phyloP scores from a whole-genome alignment of 2,797 vertebrate genomes.

The Clarias fuscus region DNA sequence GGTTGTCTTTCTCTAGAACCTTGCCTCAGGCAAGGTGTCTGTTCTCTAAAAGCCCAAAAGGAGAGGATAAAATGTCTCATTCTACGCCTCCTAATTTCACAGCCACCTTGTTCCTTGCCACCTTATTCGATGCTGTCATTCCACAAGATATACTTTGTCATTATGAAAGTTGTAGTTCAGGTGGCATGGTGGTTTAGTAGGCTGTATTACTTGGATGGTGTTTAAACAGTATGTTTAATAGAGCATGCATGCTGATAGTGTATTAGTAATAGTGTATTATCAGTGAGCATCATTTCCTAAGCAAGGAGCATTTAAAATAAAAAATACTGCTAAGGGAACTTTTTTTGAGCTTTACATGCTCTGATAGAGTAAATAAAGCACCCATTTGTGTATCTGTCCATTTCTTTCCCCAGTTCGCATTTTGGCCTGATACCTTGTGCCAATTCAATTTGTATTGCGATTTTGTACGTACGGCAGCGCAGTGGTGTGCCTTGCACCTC shows the following conservation, averaged over 20 bases:
- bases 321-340: neutral
- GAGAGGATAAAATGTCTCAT: neutral
- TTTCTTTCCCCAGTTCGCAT: neutral
- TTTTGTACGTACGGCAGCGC: too few relatives aligned
- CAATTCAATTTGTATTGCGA: too few relatives aligned
- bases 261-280: neutral
- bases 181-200: too few relatives aligned
- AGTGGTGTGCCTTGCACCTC: too few relatives aligned
- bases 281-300: neutral
- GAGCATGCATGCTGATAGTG: neutral
- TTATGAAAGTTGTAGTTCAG: neutral
- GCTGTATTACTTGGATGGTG: neutral
- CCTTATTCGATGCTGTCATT: neutral
- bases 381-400: neutral
- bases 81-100: neutral
- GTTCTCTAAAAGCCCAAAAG: neutral
- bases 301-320: neutral
- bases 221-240: neutral
- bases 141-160: neutral
- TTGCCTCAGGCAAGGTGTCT: constrained; percentile 11
- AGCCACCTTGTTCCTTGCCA: neutral
- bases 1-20: neutral
- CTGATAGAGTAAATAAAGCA: neutral
- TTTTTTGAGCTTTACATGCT: neutral
- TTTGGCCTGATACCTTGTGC: too few relatives aligned